phyloP scores from a whole-genome alignment of 2,113 vertebrate genomes.

The Ameiurus melas region DNA sequence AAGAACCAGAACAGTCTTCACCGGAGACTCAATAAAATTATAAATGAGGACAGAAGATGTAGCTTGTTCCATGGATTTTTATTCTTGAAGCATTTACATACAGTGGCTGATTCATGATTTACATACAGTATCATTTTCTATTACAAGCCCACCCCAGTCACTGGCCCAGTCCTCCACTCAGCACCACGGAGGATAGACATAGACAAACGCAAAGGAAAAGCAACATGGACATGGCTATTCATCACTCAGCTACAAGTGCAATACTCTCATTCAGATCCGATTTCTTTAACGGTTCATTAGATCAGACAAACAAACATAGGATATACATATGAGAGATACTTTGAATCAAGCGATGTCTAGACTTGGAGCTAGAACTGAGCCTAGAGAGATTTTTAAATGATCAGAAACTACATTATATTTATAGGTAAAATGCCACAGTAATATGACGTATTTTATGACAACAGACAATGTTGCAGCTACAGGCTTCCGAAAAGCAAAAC shows the following conservation, averaged over 20 bases:
- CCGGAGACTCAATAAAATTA: neutral
- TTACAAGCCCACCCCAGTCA: constrained; percentile 16
- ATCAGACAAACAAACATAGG: constrained; percentile 42
- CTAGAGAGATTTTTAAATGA: constrained; percentile 35
- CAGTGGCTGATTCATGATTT: constrained; percentile 70
- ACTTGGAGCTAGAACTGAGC: constrained; percentile 31
- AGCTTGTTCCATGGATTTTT: constrained; percentile 69
- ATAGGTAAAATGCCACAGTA: constrained; percentile 33
- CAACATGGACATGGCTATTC: constrained; percentile 26
- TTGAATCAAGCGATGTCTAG: constrained; percentile 31
- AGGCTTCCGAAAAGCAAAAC: constrained; percentile 55
- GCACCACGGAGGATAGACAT: neutral
- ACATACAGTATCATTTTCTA: constrained; percentile 66
- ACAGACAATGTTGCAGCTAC: neutral
- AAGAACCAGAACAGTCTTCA: neutral
- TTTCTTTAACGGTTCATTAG: neutral
- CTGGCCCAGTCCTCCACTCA: constrained; percentile 20
- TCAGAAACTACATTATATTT: constrained; percentile 32
- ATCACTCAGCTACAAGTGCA: constrained; percentile 25
- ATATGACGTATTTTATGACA: neutral
- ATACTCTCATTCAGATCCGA: constrained; percentile 22
- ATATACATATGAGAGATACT: constrained; percentile 32
- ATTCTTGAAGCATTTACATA: constrained; percentile 70
- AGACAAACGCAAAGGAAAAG: constrained; percentile 31
- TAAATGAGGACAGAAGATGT: constrained; percentile 5